These are phyloP conservation scores for Acanthochromis polyacanthus DNA, from an alignment of 2,113 vertebrate species.

Conservation along the genomic window DNA sequence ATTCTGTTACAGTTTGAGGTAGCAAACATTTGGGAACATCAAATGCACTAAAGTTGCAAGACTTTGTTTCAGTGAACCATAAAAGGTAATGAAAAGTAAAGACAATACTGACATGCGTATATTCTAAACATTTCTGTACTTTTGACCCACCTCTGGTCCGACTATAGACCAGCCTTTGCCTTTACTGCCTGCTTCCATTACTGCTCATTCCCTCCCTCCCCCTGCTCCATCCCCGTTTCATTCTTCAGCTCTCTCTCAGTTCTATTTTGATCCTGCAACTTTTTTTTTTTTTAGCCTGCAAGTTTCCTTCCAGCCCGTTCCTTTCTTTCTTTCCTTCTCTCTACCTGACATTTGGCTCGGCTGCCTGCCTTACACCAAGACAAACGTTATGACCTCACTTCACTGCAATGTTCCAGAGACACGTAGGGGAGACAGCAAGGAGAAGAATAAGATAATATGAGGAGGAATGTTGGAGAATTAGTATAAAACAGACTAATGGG, in stretches of 20 bases:
- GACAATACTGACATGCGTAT: no score
- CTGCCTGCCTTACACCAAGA: conserved; percentile 68
- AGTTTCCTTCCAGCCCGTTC: conserved; percentile 42
- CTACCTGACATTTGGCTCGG: conserved; percentile 71
- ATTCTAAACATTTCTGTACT: background rate
- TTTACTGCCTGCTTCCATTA: background rate
- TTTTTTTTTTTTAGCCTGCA: conserved; percentile 29
- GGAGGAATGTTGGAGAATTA: conserved; percentile 31
- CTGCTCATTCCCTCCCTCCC: background rate
- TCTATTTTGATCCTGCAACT: conserved; percentile 65
- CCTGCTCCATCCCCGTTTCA: conserved; percentile 33
- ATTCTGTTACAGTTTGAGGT: no score
- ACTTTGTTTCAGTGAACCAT: no score
- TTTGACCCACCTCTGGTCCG: conserved; percentile 15
- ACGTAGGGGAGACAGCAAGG: conserved; percentile 23
- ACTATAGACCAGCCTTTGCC: conserved; percentile 22
- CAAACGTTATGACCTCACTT: conserved; percentile 79
- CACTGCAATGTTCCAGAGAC: conserved; percentile 73
- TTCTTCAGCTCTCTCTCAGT: conserved; percentile 50
- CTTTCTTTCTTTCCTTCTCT: conserved; percentile 37
- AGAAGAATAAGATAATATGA: conserved; percentile 46
- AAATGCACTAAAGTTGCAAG: no score
- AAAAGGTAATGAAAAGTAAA: no score
- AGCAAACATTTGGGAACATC: no score
- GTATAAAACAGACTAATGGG: conserved; percentile 5